Percentiles rank a stretch among this genome's conserved stretches.
Conservation (phyloP, 2,888 invertebrate species). For the Andrena fulva region DNA sequence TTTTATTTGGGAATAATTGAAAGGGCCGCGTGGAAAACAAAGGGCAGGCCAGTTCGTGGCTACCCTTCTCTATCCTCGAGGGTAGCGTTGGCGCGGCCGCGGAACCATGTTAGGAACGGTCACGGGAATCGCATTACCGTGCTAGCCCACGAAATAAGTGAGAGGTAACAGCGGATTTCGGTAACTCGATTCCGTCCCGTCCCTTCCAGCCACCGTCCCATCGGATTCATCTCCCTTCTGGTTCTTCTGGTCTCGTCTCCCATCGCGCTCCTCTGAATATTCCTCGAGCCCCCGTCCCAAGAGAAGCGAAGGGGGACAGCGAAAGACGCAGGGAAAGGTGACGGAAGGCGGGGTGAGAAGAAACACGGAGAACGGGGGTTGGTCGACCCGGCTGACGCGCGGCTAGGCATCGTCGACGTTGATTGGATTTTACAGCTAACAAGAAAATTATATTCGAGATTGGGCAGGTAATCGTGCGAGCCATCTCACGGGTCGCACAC, state of each 20-base stretch:
- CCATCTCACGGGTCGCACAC: conserved; percentile 65
- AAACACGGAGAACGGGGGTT: conserved; percentile 51
- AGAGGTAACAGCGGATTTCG: conserved; percentile 76
- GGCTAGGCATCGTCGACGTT: conserved; percentile 73
- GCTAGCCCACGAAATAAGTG: conserved; percentile 77
- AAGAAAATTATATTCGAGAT: conserved; percentile 84
- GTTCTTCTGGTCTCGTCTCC: conserved; percentile 10
- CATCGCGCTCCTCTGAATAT: conserved; percentile 18
- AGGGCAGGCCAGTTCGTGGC: conserved; percentile 66
- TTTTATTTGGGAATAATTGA: conserved; percentile 79
- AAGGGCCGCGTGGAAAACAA: conserved; percentile 73
- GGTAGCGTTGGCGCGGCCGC: conserved; percentile 13
- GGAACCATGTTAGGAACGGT: conserved; percentile 64
- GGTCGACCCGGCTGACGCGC: conserved; percentile 63
- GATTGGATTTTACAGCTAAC: conserved; percentile 84
- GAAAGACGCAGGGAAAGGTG: neutral
- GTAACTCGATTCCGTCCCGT: conserved; percentile 76
- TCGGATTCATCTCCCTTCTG: conserved; percentile 26
- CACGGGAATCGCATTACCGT: conserved; percentile 73
- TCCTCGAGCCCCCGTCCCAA: conserved; percentile 12
- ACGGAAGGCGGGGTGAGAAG: conserved; percentile 42
- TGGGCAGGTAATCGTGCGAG: conserved; percentile 81
- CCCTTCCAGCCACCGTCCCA: conserved; percentile 48
- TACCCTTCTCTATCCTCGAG: conserved; percentile 20
- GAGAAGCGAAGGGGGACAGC: conserved; percentile 23